phyloP scores from a whole-genome alignment of 2,888 invertebrate genomes.

The Apotomis turbidana region DNA sequence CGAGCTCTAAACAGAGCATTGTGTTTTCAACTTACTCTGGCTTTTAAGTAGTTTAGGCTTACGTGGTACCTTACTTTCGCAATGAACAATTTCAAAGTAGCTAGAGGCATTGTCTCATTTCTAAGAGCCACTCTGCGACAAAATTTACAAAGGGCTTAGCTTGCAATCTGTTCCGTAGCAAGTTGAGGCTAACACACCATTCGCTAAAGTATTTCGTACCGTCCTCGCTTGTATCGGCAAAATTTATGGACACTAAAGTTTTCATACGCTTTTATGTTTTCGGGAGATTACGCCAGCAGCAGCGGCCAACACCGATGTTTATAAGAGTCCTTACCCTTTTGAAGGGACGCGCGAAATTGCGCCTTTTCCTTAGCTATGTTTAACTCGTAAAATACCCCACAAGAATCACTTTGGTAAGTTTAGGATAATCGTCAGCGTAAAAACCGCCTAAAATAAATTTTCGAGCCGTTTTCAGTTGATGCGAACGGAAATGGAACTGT shows the following conservation, averaged over 20 bases:
- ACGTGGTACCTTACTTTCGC: conserved; percentile 2
- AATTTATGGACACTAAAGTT: conserved; percentile 76
- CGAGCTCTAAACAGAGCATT: not conserved
- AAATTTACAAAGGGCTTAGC: conserved; percentile 43
- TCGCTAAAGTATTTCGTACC: conserved; percentile 56
- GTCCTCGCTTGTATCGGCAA: conserved; percentile 66
- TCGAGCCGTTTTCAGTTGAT: conserved; percentile 15
- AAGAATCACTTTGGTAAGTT: conserved; percentile 50
- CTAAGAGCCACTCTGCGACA: conserved; percentile 16
- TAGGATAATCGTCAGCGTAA: conserved; percentile 36
- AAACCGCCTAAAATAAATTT: conserved; percentile 26
- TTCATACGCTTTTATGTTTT: conserved; percentile 75
- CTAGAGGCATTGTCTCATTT: conserved; percentile 29
- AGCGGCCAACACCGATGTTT: conserved; percentile 63
- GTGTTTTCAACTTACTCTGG: conserved; percentile 2
- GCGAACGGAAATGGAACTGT: conserved; percentile 2
- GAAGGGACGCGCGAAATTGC: conserved; percentile 63
- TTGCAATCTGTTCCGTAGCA: conserved; percentile 46
- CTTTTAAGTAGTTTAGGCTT: conserved; percentile 19
- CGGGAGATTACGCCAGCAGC: conserved; percentile 68
- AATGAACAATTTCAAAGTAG: conserved; percentile 30
- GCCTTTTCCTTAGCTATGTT: conserved; percentile 59
- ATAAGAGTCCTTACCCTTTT: conserved; percentile 60
- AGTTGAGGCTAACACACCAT: conserved; percentile 51
- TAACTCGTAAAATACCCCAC: conserved; percentile 55